phyloP scores from a whole-genome alignment of 1,140 invertebrate species.

The Thrips palmi region DNA sequence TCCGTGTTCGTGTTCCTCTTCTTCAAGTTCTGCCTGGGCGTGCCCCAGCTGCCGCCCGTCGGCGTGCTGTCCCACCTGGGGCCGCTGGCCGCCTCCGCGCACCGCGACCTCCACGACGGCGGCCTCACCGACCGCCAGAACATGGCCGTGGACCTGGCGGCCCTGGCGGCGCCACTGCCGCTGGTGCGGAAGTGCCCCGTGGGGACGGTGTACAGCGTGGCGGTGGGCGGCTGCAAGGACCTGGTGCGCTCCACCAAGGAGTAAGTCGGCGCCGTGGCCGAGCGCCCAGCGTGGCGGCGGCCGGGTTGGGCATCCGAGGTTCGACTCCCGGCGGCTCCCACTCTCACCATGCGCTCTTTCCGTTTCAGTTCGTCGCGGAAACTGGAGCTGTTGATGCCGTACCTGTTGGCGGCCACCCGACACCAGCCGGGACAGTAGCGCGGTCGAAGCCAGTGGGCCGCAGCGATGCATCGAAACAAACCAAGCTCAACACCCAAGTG shows the following conservation, averaged over 20 bases:
- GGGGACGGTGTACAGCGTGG: background rate
- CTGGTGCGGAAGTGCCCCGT: conserved; percentile 4
- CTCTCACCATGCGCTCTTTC: background rate
- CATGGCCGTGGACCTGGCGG: background rate
- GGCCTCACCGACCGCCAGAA: no score
- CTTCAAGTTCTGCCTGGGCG: conserved; percentile 17
- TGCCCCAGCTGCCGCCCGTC: no score
- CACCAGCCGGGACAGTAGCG: no score
- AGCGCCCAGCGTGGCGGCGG: no score
- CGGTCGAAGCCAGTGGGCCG: no score
- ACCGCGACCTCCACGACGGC: no score
- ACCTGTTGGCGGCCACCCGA: background rate
- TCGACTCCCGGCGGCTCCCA: no score
- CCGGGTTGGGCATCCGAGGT: no score
- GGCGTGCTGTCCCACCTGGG: no score
- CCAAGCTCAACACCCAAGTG: no score
- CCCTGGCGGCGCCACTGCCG: background rate
- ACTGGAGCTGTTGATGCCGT: conserved; percentile 3
- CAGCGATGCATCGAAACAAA: conserved; percentile 5
- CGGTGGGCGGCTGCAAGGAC: conserved; percentile 6
- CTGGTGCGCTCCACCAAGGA: conserved; percentile 5
- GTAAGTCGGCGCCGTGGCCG: background rate
- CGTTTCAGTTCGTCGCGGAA: conserved; percentile 1
- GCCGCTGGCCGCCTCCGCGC: no score
- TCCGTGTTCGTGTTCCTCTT: conserved; percentile 16